Base-by-base conservation (phyloP, 2,888 invertebrate species). In the Rhamphomyia laevipes region DNA sequence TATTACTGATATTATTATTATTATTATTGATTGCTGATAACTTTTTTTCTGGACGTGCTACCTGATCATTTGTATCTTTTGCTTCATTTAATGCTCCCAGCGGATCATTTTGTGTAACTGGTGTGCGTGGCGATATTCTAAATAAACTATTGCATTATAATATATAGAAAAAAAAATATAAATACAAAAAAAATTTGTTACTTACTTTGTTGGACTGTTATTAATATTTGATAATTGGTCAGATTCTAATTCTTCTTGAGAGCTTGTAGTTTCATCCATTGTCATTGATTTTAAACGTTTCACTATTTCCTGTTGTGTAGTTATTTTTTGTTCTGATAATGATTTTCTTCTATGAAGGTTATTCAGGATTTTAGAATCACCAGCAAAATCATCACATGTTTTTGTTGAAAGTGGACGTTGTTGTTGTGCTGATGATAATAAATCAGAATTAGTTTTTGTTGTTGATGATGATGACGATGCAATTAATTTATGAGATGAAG, bases 31-130 rank as follows among this genome's bases (percentile, higher is more conserved):
- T n/a, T n/a, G 55, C 56, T 23, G 61, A 55, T 10, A 61, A 48
- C 11, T 53, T 38, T 33, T 59, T 55, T 27, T 62, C 63, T 45
- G 56, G 46, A 31, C 53, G 45, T 2, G 64, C 64, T 46, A 50
- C 17, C 2, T 38, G 2, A 7, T 9, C 48, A 12, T 51, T 37
- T 13, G 50, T 51, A 13, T 68, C 55, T 44, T 64, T 62, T 46
- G 68, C 68, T 54, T 71, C 73, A 49, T 75, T 68, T 2, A 93
- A 73, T 5, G 92, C 90, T 7, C 93, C 94, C 18, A 94, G 73
- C 0, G 94, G 94, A 72, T 94, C 94, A 68, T 93, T 91, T 62
- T 88, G 82, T 0, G 92, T 86, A 1, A 94, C 91, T 0, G 90
- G 86, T 3, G 90, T 91, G 49, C 90, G 77, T 33, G 82, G 83